Evolutionary conservation across 2,113 vertebrate genomes (phyloP), one percentile per base, ranked within the genome.

Genomic region (Periophthalmodon schlosseri): DNA sequence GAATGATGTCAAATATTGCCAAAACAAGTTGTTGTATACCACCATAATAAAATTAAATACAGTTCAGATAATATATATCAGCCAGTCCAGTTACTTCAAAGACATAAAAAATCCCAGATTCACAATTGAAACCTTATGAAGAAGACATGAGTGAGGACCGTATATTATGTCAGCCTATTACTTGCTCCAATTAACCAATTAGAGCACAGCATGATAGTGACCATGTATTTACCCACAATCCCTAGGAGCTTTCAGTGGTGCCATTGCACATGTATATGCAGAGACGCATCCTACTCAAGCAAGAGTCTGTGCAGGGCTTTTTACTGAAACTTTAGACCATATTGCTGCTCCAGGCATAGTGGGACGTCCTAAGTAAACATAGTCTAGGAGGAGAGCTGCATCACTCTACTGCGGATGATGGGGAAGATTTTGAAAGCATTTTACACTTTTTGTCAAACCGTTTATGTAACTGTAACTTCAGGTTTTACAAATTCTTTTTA

Each of bases 161-260:
- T 81, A 86, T 87, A 86, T 79, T 82, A 70, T 81, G 80, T 89
- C 84, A 84, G 88, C 20, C 67, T 83, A 86, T 86, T 71, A 87
- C 88, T 89, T 90, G 82, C 88, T 84, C 79, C 87, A 80, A 82
- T 93, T 91, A 91, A 91, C 90, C 88, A 92, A 90, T 91, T 85
- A 92, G 87, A 74, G 81, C 64, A 79, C 74, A 64, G 73, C 34
- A 73, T 77, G 79, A 82, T 76, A 77, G 74, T 61, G 69, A 79
- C 85, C 80, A 54, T 15, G 82, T 5, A 85, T 79, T 69, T 81
- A 84, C 82, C 85, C 73, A 69, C 89, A 87, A 88, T 88, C 87
- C 77, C 78, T 72, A 21, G 78, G 84, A 28, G 28, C 3, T 1
- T 28, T 28, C 28, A 28, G 28, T 28, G 28, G 28, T 28, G 28